Base-by-base conservation (phyloP, 2,797 vertebrate genomes). In the Brachyrhaphis roseni region DNA sequence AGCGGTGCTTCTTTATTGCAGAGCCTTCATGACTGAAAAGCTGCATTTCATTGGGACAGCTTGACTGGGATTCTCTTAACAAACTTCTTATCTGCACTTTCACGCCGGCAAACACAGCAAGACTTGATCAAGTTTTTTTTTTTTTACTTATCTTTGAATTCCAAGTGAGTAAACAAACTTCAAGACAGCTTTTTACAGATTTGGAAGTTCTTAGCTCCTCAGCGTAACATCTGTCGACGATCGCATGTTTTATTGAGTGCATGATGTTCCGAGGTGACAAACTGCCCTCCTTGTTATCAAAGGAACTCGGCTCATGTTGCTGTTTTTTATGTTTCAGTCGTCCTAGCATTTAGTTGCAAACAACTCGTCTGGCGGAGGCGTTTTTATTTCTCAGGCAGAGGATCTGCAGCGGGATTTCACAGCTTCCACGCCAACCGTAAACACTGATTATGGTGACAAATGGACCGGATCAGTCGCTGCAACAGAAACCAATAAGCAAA, bases 401-500 rank as follows among this genome's bases (percentile, higher is more conserved):
- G 39, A 62, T 47, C 45, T 39, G 45, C 59, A 55, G 15, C 26
- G 4, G 28, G 28, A 16, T 72, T 79, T 82, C 43, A 74, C 72
- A 72, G 73, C 43, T 23, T 84, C 70, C 13, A 23, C 43, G 51
- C 49, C 36, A 15, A 47, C 18, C 28, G 36, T 82, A 43, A 82
- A 78, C 74, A 81, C 64, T 23, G 45, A 77, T 36, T 39, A 62
- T 45, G 76, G 36, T 76, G 51, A 80, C 76, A 64, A 82, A 91
- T 76, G 46, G 72, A 51, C 55, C 4, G 28, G 75, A 87, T 83
- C 51, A 55, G 23, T 51, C 49, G 39, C 82, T 78, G 72, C 72
- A 87, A 80, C 80, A 76, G 46, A 79, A 87, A 79, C 80, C 78
- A 76, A 89, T 82, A 90, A 81, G 75, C 49, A 77, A 71, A 74